Base-by-base conservation (phyloP, 2,797 vertebrate genomes). In the Chromobotia macracanthus region DNA sequence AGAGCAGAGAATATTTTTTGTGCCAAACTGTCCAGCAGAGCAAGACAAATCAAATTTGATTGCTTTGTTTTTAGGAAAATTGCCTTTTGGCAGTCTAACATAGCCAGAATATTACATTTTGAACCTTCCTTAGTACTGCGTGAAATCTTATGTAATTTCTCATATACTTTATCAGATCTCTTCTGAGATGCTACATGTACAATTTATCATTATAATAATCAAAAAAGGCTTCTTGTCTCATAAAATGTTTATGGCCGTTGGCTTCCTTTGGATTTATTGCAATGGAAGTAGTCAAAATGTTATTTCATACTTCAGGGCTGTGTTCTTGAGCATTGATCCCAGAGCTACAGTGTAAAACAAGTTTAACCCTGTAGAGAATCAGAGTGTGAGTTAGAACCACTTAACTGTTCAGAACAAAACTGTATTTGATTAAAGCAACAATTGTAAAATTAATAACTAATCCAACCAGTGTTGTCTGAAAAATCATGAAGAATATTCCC, bases 11-110 rank as follows among this genome's bases (percentile, higher is more conserved):
- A 18, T 38, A 8, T 65, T 23, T 75, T 51, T 55, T 66, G 50
- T 77, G 64, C 38, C 51, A 77, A 25, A 58, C 51, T 46, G 55
- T 58, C 51, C 35, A 46, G 9, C 16, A 21, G 51, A 76, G 51
- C 74, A 76, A 55, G 63, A 66, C 31, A 66, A 75, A 75, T 75
- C 35, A 56, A 7, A 75, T 75, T 44, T 58, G 18, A 68, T 77
- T 77, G 35, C 38, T 67, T 68, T 77, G 51, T 58, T 56, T 76
- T n/a, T 31, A 51, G 35, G 23, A 68, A 58, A 77, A 46, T 21
- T 19, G 28, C 10, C 51, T 58, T 53, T 76, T 58, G 64, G 64
- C 64, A 46, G 18, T 51, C 31, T 68, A 48, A 58, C 51, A 15
- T 41, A 56, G 35, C 16, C 63, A 67, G 11, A 56, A 76, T 56